A percentile compares a stretch with the other conserved stretches of the same genome.
Evolutionary conservation across 2,888 invertebrate genomes (phyloP).

Genomic region (Ceratothoa steindachneri): DNA sequence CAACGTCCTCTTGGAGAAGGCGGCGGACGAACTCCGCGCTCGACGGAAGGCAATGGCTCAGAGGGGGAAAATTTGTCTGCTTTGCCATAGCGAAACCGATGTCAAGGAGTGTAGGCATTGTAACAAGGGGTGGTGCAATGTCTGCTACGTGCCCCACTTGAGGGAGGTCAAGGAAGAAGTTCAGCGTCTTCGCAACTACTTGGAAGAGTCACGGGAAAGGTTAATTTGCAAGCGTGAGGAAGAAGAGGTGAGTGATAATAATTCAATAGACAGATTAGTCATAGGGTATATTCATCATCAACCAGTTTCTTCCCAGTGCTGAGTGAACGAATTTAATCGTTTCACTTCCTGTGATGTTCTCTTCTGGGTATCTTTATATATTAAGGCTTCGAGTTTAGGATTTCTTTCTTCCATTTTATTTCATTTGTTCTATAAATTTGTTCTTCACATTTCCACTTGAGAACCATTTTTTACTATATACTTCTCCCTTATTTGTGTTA

Average conservation of each 20-base stretch:
- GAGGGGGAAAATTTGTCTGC: not conserved
- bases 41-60: not conserved
- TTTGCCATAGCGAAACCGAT: conserved; percentile 10
- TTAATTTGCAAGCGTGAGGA: conserved; percentile 50
- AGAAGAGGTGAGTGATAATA: conserved; percentile 31
- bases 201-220: conserved; percentile 59
- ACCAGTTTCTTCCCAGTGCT: not conserved
- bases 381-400: too few species aligned
- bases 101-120: conserved; percentile 26
- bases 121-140: conserved; percentile 53
- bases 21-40: not conserved
- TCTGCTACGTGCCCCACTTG: conserved; percentile 63
- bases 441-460: too few species aligned
- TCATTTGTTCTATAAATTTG: too few species aligned
- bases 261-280: too few species aligned
- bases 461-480: too few species aligned
- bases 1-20: not conserved
- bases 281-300: not conserved
- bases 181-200: conserved; percentile 52
- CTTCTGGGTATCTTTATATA: too few species aligned
- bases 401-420: too few species aligned
- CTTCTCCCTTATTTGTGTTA: too few species aligned
- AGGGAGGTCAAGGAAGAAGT: conserved; percentile 57
- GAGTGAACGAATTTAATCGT: too few species aligned
- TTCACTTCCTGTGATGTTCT: too few species aligned